Conservation (phyloP, 2,797 vertebrate species). For the Cuculus canorus region DNA sequence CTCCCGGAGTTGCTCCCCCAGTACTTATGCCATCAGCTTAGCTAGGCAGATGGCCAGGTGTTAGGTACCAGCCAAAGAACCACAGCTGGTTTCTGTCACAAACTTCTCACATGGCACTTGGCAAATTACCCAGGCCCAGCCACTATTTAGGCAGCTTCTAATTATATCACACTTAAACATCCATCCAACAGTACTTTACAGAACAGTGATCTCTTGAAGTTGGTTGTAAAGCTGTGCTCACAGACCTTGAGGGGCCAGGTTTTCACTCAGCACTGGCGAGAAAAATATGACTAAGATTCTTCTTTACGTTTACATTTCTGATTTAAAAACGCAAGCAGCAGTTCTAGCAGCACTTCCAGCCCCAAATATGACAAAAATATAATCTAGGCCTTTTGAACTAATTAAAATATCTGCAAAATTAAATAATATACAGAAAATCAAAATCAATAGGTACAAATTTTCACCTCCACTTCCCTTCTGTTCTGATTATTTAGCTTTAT, state of each 20-base stretch:
- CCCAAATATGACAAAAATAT: neutral
- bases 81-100: slow-evolving; percentile 6
- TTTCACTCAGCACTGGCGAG: neutral
- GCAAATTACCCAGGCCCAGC: neutral
- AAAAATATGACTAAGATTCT: neutral
- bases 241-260: neutral
- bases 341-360: neutral
- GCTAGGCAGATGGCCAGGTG: neutral
- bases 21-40: neutral
- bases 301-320: neutral
- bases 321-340: neutral
- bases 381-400: neutral
- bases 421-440: neutral
- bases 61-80: slow-evolving; percentile 24
- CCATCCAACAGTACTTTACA: neutral
- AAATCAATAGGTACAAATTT: neutral
- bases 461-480: neutral
- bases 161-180: neutral
- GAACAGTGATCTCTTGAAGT: neutral
- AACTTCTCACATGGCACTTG: neutral
- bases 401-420: neutral
- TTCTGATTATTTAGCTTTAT: neutral
- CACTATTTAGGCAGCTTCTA: neutral
- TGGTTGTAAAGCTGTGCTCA: neutral
- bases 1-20: neutral